These are phyloP conservation scores for Thunnus thynnus DNA, from an alignment of 2,113 vertebrate species.

Conservation along the genomic window DNA sequence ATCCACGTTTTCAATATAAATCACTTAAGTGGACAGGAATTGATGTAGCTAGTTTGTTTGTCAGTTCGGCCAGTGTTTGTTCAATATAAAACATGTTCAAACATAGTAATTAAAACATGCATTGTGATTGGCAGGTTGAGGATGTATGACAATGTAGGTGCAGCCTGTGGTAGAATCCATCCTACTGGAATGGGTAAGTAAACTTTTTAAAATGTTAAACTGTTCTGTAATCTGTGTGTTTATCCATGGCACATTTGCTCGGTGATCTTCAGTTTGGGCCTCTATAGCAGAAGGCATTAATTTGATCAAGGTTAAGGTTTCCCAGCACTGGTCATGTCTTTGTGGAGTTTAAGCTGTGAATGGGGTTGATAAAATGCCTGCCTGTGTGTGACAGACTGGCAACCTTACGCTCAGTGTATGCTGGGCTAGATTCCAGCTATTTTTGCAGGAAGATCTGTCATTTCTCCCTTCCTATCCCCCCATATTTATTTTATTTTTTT, in stretches of 20 bases:
- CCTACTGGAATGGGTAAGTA: slow-evolving; percentile 88
- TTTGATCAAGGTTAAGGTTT: too few species aligned
- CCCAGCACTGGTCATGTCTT: too few species aligned
- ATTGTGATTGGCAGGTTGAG: slow-evolving; percentile 75
- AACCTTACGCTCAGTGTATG: too few species aligned
- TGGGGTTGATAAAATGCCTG: too few species aligned
- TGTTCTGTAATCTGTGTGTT: slow-evolving; percentile 1
- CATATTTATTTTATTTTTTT: neutral
- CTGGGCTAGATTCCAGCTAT: neutral
- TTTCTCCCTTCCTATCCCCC: neutral
- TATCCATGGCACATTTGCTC: too few species aligned
- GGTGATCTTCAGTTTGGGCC: too few species aligned
- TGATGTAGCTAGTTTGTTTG: neutral
- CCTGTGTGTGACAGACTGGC: too few species aligned
- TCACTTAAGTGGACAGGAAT: neutral
- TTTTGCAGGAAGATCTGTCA: neutral
- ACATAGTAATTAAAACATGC: neutral
- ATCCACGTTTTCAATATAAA: neutral
- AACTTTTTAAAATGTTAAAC: neutral
- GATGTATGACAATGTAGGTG: slow-evolving; percentile 86
- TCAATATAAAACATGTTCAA: neutral
- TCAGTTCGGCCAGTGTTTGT: neutral
- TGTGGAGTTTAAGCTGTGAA: too few species aligned
- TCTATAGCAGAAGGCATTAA: too few species aligned
- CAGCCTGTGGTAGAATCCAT: slow-evolving; percentile 89